phyloP scores from a whole-genome alignment of 2,113 vertebrate genomes.

The Cephalopterus ornatus region DNA sequence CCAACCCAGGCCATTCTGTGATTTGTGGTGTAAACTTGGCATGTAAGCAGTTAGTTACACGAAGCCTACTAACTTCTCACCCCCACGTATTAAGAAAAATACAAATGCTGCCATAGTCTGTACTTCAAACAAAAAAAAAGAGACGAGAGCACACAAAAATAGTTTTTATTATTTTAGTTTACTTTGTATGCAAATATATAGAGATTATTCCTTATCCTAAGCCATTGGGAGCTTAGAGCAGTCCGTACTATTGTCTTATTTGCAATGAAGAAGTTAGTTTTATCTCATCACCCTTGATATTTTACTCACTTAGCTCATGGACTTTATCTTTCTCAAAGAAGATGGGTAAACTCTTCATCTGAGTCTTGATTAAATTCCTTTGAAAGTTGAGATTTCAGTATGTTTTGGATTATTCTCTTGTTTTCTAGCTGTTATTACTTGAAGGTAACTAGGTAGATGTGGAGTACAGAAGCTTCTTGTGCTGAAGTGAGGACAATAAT shows the following conservation, averaged over 20 bases:
- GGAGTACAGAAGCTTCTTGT: background rate
- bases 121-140: background rate
- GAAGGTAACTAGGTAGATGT: background rate
- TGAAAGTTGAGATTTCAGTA: background rate
- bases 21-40: background rate
- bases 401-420: background rate
- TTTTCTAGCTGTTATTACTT: background rate
- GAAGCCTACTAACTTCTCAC: background rate
- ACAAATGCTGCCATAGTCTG: background rate
- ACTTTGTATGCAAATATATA: background rate
- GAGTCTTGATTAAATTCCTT: background rate
- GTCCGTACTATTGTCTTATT: background rate
- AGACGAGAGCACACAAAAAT: fast-evolving
- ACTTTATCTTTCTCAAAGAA: background rate
- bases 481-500: background rate
- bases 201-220: background rate
- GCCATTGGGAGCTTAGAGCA: background rate
- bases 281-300: background rate
- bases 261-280: background rate
- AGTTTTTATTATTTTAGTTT: background rate
- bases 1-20: background rate
- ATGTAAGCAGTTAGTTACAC: background rate
- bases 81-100: background rate
- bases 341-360: background rate
- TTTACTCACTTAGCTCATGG: background rate